Evolutionary conservation across 2,888 invertebrate species (phyloP), one percentile per base, ranked within the genome.

Genomic region (Cyaniris semiargus): DNA sequence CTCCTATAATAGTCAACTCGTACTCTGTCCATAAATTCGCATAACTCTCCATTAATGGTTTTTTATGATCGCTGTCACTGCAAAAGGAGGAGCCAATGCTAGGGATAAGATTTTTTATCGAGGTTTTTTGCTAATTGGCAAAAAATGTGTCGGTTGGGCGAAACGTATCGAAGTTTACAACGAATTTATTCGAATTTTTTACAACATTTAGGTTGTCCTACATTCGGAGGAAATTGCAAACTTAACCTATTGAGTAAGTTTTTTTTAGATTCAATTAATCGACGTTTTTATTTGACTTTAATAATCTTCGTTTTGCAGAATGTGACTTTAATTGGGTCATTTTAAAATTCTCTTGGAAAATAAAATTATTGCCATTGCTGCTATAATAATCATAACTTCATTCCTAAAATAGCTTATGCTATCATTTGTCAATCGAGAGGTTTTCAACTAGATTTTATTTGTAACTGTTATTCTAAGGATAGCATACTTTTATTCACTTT

Each of bases 31-130:
- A 81, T 80, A 79, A 79, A 76, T 79, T 79, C 81, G 81, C 79
- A 80, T 81, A 77, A 76, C 78, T 81, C 75, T 78, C 79, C 80
- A 72, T 78, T 82, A 81, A 83, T 82, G 81, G 82, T 78, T 76
- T 85, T 88, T 89, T 88, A 90, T 88, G 88, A 88, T 83, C 86
- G 82, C 79, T 85, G 83, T 82, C 84, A 85, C 89, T 88, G 84
- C 88, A 90, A 87, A 90, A 89, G 89, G 74, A 27, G 53, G 74
- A 74, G 53, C 27, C 48, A 74, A 48, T 74, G 48, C 23, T 74
- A 74, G 74, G 48, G 74, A 74, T 48, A 53, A 48, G 53, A 74
- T 72, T 72, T 72, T 23, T 23, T 48, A 48, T 74, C 53, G 74
- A 74, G 48, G 48, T 21, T 74, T 53, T 48, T 48, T 74, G 66